phyloP scores from a whole-genome alignment of 2,797 vertebrate genomes.

The Gadopsis bispinosus region DNA sequence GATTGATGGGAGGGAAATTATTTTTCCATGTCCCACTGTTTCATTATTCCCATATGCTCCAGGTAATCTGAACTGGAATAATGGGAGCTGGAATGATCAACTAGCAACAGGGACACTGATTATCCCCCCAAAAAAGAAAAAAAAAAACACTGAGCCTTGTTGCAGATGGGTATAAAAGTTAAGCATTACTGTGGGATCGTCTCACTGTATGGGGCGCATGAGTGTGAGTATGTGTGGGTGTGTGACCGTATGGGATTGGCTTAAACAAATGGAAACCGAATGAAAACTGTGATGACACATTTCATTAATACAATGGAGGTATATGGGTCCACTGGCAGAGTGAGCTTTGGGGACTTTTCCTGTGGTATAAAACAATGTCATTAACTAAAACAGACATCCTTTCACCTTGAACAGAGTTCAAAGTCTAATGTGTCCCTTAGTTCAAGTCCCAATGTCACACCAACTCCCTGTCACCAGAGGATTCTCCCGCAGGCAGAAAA shows the following conservation, averaged over 20 bases:
- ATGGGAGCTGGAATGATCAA: conserved; percentile 69
- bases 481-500: conserved; percentile 26
- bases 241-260: conserved; percentile 39
- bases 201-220: conserved; percentile 38
- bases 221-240: conserved; percentile 55
- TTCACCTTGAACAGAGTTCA: conserved; percentile 59
- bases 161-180: conserved; percentile 70
- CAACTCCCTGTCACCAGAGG: conserved; percentile 49
- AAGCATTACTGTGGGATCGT: conserved; percentile 65
- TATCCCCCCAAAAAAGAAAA: conserved; percentile 58
- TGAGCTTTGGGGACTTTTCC: conserved; percentile 43
- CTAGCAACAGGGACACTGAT: conserved; percentile 73
- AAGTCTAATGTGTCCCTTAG: conserved; percentile 42
- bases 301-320: conserved; percentile 49
- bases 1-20: conserved; percentile 73
- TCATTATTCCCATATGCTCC: conserved; percentile 83
- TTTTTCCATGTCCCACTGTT: conserved; percentile 80
- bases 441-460: conserved; percentile 45
- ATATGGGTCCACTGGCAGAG: conserved; percentile 31
- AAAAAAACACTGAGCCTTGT: conserved; percentile 48
- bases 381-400: conserved; percentile 61
- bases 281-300: conserved; percentile 54
- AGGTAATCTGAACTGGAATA: conserved; percentile 80
- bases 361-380: conserved; percentile 63
- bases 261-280: conserved; percentile 50